phyloP scores from a whole-genome alignment of 1,140 invertebrate genomes.

The Odontomachus brunneus region DNA sequence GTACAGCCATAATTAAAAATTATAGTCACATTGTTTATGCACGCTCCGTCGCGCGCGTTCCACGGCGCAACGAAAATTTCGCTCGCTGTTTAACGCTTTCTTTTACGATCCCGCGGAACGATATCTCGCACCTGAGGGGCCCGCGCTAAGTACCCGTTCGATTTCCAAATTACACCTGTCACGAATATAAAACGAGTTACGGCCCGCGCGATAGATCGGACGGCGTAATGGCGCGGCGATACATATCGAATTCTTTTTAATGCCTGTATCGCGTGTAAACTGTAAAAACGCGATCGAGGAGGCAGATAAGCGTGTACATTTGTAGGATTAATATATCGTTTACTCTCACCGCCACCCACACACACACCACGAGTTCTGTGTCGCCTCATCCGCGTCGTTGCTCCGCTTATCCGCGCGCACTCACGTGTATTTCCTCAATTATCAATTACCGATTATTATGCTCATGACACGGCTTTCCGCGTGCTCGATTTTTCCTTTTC shows the following conservation, averaged over 20 bases:
- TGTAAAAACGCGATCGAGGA: slow-evolving; percentile 42
- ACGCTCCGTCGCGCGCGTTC: no score
- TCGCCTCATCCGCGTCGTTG: slow-evolving; percentile 9
- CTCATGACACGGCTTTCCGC: slow-evolving; percentile 4
- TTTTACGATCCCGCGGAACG: slow-evolving; percentile 20
- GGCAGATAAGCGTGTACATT: slow-evolving; percentile 50
- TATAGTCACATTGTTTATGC: slow-evolving; percentile 1
- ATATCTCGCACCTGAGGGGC: slow-evolving; percentile 40
- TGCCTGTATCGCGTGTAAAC: slow-evolving; percentile 54
- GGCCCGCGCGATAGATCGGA: slow-evolving; percentile 21
- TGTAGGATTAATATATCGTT: slow-evolving; percentile 59
- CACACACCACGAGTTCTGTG: not conserved
- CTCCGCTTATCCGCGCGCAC: slow-evolving; percentile 16
- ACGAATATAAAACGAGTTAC: slow-evolving; percentile 57
- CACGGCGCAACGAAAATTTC: not conserved
- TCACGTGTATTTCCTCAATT: slow-evolving; percentile 49
- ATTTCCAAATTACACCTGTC: slow-evolving; percentile 58
- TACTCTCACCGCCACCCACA: slow-evolving; percentile 23
- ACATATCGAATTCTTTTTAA: slow-evolving; percentile 57
- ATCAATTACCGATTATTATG: slow-evolving; percentile 58
- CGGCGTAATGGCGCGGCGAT: slow-evolving; percentile 47
- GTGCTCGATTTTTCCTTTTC: not conserved
- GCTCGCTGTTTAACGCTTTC: slow-evolving; percentile 14
- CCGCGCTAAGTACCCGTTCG: slow-evolving; percentile 48
- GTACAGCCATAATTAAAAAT: slow-evolving; percentile 18